These are phyloP conservation scores for Anthoscopus minutus DNA, from an alignment of 2,113 vertebrate genomes.

Conservation along the genomic window DNA sequence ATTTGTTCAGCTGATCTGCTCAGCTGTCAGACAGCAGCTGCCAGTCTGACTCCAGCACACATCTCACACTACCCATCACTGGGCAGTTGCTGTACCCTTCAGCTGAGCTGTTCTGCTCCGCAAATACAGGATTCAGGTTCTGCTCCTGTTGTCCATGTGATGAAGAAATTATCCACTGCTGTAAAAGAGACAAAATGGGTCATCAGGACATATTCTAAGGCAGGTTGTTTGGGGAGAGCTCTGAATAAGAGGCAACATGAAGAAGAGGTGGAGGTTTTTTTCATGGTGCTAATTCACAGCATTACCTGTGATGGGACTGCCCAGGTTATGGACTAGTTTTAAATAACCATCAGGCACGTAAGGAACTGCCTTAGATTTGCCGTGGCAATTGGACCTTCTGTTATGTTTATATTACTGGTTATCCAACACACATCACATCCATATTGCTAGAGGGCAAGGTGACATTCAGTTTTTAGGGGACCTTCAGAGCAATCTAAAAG, in stretches of 20 bases:
- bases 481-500: background rate
- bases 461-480: background rate
- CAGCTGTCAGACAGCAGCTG: background rate
- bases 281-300: background rate
- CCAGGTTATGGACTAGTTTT: background rate
- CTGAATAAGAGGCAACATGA: background rate
- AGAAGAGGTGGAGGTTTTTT: background rate
- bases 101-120: background rate
- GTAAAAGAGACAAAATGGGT: background rate
- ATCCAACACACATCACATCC: background rate
- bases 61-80: background rate
- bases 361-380: background rate
- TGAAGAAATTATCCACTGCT: background rate
- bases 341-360: background rate
- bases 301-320: background rate
- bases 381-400: background rate
- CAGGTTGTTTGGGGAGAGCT: background rate
- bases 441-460: background rate
- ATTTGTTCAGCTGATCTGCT: background rate
- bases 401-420: background rate
- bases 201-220: background rate
- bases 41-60: background rate
- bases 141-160: fast-evolving
- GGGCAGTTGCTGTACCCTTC: background rate
- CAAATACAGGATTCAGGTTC: background rate